These are phyloP conservation scores for Bradypodion pumilum DNA, from an alignment of 2,797 vertebrate species.

Conservation along the genomic window DNA sequence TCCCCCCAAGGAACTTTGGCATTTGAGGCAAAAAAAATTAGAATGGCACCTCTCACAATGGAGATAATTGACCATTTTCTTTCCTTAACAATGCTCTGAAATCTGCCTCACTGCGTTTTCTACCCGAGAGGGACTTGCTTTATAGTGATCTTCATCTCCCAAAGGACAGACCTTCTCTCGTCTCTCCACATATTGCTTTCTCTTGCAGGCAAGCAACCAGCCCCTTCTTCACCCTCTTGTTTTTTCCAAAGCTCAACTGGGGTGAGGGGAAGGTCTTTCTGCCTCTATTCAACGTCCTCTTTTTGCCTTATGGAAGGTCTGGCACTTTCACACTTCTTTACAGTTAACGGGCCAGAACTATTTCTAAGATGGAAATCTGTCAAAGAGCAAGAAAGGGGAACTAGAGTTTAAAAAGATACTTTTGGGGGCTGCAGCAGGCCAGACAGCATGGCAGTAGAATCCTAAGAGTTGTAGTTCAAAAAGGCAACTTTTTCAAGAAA, in stretches of 20 bases:
- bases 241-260: neutral
- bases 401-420: too few species aligned
- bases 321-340: neutral
- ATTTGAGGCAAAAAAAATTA: conserved; percentile 1
- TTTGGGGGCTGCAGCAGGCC: too few species aligned
- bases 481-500: neutral
- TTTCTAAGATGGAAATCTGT: neutral
- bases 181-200: neutral
- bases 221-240: neutral
- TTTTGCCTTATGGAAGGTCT: neutral
- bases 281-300: neutral
- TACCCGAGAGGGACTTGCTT: neutral
- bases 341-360: too few species aligned
- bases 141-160: neutral
- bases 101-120: neutral
- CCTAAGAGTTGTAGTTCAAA: neutral
- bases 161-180: neutral
- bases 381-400: too few species aligned
- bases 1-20: neutral
- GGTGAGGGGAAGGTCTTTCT: neutral
- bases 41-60: conserved; percentile 15
- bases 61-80: conserved; percentile 15
- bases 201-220: neutral
- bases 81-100: neutral
- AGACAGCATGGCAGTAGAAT: too few species aligned